phyloP scores from a whole-genome alignment of 2,888 invertebrate genomes.

The Oscheius sp. region DNA sequence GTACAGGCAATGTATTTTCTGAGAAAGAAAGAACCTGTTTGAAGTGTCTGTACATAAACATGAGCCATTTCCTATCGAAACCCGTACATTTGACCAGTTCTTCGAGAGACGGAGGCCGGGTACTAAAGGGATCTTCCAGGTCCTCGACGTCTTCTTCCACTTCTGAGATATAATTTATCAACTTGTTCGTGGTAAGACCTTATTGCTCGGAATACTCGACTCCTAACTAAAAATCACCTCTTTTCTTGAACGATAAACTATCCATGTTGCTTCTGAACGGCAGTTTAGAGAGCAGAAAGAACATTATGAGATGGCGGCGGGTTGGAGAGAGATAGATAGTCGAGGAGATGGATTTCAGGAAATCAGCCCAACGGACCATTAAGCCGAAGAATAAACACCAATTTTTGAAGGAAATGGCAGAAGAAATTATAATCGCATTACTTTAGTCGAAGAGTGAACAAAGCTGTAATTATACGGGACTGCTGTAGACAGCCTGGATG shows the following conservation, averaged over 20 bases:
- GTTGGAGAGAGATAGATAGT: too few relatives aligned
- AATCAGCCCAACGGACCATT: background rate
- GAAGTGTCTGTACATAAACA: conserved; percentile 70
- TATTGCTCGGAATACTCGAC: background rate
- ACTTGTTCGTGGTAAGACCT: background rate
- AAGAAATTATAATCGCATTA: too few relatives aligned
- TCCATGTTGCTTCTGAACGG: conserved; percentile 24
- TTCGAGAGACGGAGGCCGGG: conserved; percentile 64
- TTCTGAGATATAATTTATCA: conserved; percentile 43
- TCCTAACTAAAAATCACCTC: background rate
- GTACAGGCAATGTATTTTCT: background rate
- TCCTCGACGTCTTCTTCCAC: conserved; percentile 68
- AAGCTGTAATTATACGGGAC: too few relatives aligned
- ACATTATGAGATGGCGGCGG: background rate
- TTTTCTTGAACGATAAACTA: conserved; percentile 10
- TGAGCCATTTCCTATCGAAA: conserved; percentile 66
- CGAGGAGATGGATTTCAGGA: conserved; percentile 11
- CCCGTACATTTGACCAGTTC: conserved; percentile 59
- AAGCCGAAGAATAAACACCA: background rate
- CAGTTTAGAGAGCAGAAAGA: conserved; percentile 20
- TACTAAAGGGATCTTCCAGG: conserved; percentile 65
- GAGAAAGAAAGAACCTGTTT: conserved; percentile 57
- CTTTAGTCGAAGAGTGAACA: too few relatives aligned
- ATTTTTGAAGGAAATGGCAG: background rate
- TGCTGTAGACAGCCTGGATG: too few relatives aligned